Evolutionary conservation across 2,888 invertebrate species (phyloP), one percentile per base, ranked within the genome.

Genomic region (Synanthedon andrenaeformis): DNA sequence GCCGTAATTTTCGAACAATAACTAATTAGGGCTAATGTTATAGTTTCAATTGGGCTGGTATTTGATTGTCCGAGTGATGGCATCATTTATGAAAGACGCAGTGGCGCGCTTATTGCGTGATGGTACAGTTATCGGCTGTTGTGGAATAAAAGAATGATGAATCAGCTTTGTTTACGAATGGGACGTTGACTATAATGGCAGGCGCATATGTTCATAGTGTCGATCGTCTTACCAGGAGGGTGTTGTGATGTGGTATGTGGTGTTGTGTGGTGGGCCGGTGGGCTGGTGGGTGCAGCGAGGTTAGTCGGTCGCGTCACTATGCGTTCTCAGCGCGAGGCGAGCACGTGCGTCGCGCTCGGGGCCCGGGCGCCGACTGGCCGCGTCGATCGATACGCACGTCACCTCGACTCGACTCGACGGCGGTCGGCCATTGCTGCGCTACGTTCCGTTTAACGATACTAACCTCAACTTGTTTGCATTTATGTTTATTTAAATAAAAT

Each of bases 331-430:
- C 59, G 54, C 59, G 58, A 61, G 60, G 54, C 59, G 58, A 61
- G 60, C 62, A 79, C 84, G 78, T 72, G 67, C 63, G 61, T 61
- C 72, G 70, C 81, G 76, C 72, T 64, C 70, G 69, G 65, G 57
- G 71, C 74, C 75, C 77, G 78, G 76, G 82, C 80, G 83, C 82
- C 76, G 75, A 86, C 86, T 85, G 76, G 56, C 64, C 67, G 80
- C 82, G 76, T 70, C 82, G 85, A 85, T 86, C 86, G 86, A 85
- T 86, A 82, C 64, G 49, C 5, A 13, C 35, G 10, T 35, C 35
- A 35, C 35, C 35, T 35, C 35, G 35, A 35, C 23, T 23, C 23
- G 23, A 23, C 35, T 35, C 35, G 35, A 35, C 35, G 14, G 45
- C 45, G 14, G 60, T 55, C 68, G 61, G 74, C 81, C 81, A 76